Evolutionary conservation across 2,888 invertebrate genomes (phyloP).

Genomic region (Portevinia maculata): DNA sequence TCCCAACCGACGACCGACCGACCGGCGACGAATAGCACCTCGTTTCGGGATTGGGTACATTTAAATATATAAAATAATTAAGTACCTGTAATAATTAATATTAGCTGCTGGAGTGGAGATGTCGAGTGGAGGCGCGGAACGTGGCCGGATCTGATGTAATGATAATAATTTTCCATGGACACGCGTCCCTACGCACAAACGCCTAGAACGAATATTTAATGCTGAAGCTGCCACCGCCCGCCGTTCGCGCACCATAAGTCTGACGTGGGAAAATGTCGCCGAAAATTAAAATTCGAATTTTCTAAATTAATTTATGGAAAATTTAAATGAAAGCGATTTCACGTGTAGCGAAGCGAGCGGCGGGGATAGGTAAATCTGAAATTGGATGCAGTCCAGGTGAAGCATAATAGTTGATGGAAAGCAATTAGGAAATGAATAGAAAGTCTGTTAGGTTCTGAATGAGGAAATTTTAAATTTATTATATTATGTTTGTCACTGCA

Average conservation of each 20-base stretch:
- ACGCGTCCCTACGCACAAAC: constrained; percentile 12
- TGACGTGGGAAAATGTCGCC: constrained; percentile 3
- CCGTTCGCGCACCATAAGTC: neutral
- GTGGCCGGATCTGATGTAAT: constrained; percentile 49
- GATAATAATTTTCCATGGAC: constrained; percentile 49
- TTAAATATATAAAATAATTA: constrained; percentile 73
- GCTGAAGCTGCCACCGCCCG: neutral
- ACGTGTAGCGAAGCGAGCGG: constrained; percentile 1
- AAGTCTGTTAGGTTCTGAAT: too few relatives aligned
- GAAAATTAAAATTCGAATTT: constrained; percentile 49
- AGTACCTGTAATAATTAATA: constrained; percentile 74
- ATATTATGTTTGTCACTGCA: too few relatives aligned
- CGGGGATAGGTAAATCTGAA: constrained; percentile 16
- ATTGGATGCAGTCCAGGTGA: constrained; percentile 25
- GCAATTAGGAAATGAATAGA: constrained; percentile 12
- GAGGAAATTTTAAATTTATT: too few relatives aligned
- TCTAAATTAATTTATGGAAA: constrained; percentile 53
- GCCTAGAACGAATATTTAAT: neutral
- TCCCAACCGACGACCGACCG: neutral
- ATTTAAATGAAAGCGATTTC: constrained; percentile 40
- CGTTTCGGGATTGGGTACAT: constrained; percentile 61
- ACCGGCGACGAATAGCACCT: constrained; percentile 43
- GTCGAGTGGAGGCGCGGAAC: constrained; percentile 13
- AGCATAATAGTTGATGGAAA: neutral
- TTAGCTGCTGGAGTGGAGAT: constrained; percentile 44